A percentile compares a stretch with the other conserved stretches of the same genome.
Conservation (phyloP, 2,888 invertebrate species). For the Neocrepidodera transversa region DNA sequence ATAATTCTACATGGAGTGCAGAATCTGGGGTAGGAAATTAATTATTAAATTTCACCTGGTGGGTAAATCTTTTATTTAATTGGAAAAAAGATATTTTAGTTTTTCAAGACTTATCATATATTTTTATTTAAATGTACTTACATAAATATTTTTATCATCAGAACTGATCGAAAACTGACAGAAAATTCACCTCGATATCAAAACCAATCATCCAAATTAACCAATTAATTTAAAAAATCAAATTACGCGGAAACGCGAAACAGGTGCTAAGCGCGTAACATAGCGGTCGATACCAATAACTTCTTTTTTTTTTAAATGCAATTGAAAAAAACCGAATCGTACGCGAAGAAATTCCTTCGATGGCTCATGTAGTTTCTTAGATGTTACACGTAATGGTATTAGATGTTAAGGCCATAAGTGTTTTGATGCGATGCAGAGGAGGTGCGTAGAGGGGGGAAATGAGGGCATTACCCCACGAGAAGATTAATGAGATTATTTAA, state of each 20-base stretch:
- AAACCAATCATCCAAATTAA: not conserved
- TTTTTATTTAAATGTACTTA: no score
- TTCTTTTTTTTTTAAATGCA: slow-evolving; percentile 3
- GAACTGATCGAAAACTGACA: not conserved
- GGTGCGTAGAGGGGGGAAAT: slow-evolving; percentile 4
- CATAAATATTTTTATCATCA: no score
- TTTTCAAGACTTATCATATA: no score
- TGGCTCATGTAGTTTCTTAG: not conserved
- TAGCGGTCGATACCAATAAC: slow-evolving; percentile 13
- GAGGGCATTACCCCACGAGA: slow-evolving; percentile 20
- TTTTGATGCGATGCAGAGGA: not conserved
- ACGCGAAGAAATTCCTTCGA: not conserved
- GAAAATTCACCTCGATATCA: not conserved
- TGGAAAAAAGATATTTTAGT: no score
- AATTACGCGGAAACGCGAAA: slow-evolving; percentile 14
- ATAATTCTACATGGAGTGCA: no score
- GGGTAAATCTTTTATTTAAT: no score
- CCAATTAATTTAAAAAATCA: slow-evolving; percentile 9
- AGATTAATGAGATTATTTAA: no score
- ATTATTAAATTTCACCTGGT: no score
- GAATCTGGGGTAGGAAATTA: no score
- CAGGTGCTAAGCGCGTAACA: slow-evolving; percentile 11
- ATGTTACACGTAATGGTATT: not conserved
- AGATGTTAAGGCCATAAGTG: slow-evolving; percentile 17
- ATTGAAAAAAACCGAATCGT: not conserved